Conservation (phyloP, 1,140 invertebrate genomes). For the Ephestia elutella region DNA sequence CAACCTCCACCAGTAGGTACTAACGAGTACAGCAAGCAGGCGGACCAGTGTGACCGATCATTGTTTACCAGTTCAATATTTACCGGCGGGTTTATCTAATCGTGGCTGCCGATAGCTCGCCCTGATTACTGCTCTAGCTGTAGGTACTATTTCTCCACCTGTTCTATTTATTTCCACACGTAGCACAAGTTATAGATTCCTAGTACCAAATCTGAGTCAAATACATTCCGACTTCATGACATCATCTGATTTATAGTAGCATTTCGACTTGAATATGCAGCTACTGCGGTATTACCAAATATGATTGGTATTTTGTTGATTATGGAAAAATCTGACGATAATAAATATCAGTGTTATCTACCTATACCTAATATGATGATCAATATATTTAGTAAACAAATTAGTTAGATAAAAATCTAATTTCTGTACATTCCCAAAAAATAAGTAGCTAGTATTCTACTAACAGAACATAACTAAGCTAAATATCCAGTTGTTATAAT, state of each 20-base stretch:
- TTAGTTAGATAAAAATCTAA: too few species aligned
- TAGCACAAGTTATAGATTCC: neutral
- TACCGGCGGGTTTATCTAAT: constrained; percentile 58
- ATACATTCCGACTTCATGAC: neutral
- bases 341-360: neutral
- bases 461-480: too few species aligned
- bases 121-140: constrained; percentile 46
- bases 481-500: too few species aligned
- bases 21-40: neutral
- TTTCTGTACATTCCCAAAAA: too few species aligned
- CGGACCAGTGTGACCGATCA: constrained; percentile 30
- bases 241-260: constrained; percentile 14
- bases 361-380: neutral
- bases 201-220: neutral
- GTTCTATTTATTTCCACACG: constrained; percentile 32
- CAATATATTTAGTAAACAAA: neutral
- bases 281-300: constrained; percentile 25
- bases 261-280: constrained; percentile 20
- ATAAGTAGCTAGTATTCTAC: too few species aligned
- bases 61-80: constrained; percentile 60
- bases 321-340: constrained; percentile 1
- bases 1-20: neutral
- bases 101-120: constrained; percentile 60
- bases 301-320: neutral
- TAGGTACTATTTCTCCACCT: constrained; percentile 43